Percentiles rank a stretch among this genome's conserved stretches.
phyloP scores from a whole-genome alignment of 2,888 invertebrate species.

The Sarcophaga subvicina region DNA sequence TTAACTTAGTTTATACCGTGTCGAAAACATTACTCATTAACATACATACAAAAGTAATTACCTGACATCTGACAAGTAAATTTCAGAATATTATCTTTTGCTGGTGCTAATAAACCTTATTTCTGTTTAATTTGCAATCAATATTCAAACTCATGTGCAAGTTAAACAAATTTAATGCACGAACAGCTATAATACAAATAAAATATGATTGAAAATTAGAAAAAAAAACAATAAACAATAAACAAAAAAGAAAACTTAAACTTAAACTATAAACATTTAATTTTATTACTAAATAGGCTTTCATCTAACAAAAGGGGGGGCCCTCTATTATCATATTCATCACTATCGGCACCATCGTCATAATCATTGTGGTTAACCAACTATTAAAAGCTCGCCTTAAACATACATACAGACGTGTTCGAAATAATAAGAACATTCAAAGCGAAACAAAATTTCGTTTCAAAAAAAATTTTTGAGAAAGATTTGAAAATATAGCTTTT shows the following conservation, averaged over 20 bases:
- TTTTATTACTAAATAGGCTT: slow-evolving; percentile 28
- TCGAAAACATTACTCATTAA: no score
- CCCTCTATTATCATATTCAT: slow-evolving; percentile 2
- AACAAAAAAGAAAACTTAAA: background rate
- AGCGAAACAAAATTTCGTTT: no score
- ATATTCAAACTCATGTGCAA: slow-evolving; percentile 1
- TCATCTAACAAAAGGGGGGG: slow-evolving; percentile 19
- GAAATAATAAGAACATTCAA: no score
- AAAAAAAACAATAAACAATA: background rate
- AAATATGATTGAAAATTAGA: background rate
- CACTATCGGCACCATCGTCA: slow-evolving; percentile 11
- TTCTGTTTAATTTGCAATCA: background rate
- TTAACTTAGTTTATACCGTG: no score
- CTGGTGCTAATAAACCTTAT: no score
- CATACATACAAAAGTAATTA: no score
- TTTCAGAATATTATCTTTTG: no score
- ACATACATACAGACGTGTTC: background rate
- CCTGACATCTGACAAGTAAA: no score
- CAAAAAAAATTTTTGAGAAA: no score
- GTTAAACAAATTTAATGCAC: background rate
- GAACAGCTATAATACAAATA: background rate
- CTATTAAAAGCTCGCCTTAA: background rate
- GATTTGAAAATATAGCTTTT: no score
- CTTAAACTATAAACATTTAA: slow-evolving; percentile 15
- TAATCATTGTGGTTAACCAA: slow-evolving; percentile 35